Conservation (phyloP, 2,888 invertebrate species). For the Euzetes globulus region DNA sequence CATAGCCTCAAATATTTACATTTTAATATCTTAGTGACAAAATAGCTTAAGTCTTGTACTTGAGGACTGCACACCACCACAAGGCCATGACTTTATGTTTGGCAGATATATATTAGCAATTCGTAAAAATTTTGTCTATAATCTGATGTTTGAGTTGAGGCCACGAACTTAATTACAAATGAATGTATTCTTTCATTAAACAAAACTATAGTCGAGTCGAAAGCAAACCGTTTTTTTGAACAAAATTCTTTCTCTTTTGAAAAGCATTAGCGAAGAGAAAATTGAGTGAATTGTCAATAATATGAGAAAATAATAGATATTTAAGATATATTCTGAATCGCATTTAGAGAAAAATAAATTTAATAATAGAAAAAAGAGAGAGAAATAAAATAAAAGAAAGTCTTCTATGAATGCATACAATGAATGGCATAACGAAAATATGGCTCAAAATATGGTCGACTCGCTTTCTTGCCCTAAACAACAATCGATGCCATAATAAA, state of each 20-base stretch:
- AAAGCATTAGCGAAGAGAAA: not conserved
- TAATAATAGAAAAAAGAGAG: not conserved
- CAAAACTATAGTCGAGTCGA: too few species aligned
- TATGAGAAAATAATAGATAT: slow-evolving; percentile 12
- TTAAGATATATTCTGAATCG: not conserved
- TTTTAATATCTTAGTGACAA: slow-evolving; percentile 23
- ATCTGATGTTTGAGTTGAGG: not conserved
- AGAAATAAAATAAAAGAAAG: not conserved
- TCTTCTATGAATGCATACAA: not conserved
- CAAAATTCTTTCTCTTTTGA: too few species aligned
- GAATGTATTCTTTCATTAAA: too few species aligned
- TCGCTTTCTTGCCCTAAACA: not conserved
- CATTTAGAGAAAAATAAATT: not conserved
- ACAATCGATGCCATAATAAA: slow-evolving; percentile 19
- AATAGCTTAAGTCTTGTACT: not conserved
- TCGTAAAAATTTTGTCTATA: not conserved
- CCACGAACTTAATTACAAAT: not conserved
- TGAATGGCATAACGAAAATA: not conserved
- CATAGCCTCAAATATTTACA: slow-evolving; percentile 27
- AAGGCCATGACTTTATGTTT: slow-evolving; percentile 18
- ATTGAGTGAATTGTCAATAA: not conserved
- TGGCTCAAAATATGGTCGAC: not conserved
- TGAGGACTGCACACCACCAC: not conserved
- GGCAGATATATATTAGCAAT: not conserved
- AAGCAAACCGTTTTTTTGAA: too few species aligned